A percentile compares a stretch with the other conserved stretches of the same genome.
These are phyloP conservation scores for Lampris megalopsis DNA, from an alignment of 2,113 vertebrate species.

Conservation along the genomic window DNA sequence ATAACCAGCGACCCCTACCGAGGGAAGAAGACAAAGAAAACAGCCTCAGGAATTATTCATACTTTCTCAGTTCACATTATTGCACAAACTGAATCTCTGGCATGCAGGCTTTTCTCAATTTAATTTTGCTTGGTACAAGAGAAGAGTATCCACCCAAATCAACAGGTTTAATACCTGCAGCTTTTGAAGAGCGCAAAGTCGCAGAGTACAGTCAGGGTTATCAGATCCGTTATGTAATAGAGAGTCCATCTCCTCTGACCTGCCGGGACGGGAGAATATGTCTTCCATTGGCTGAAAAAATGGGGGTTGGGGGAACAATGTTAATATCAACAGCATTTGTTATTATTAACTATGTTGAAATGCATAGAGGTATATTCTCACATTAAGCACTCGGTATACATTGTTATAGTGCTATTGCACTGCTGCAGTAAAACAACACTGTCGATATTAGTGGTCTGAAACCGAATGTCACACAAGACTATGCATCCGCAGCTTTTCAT, in stretches of 20 bases:
- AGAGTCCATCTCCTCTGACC: constrained; percentile 80
- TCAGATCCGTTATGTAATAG: constrained; percentile 72
- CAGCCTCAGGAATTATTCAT: neutral
- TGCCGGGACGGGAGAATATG: constrained; percentile 64
- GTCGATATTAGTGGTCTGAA: no score
- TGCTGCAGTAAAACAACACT: neutral
- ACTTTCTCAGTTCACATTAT: neutral
- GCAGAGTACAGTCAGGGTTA: constrained; percentile 78
- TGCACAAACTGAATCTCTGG: neutral
- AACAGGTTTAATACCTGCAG: constrained; percentile 75
- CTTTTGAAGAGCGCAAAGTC: constrained; percentile 85
- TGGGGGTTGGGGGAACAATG: constrained; percentile 14
- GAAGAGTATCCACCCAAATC: neutral
- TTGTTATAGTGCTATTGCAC: neutral
- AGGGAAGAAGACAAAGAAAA: neutral
- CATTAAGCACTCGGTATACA: neutral
- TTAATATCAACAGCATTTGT: constrained; percentile 12
- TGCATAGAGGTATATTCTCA: neutral
- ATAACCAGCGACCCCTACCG: constrained; percentile 82
- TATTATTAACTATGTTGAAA: neutral
- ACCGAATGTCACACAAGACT: no score
- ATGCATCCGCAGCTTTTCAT: no score
- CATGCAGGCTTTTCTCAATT: neutral
- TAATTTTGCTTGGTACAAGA: neutral
- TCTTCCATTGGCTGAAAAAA: constrained; percentile 71